Evolutionary conservation across 92 coral and sea anemone genomes (phyloP).

Genomic region (Ricordea florida): DNA sequence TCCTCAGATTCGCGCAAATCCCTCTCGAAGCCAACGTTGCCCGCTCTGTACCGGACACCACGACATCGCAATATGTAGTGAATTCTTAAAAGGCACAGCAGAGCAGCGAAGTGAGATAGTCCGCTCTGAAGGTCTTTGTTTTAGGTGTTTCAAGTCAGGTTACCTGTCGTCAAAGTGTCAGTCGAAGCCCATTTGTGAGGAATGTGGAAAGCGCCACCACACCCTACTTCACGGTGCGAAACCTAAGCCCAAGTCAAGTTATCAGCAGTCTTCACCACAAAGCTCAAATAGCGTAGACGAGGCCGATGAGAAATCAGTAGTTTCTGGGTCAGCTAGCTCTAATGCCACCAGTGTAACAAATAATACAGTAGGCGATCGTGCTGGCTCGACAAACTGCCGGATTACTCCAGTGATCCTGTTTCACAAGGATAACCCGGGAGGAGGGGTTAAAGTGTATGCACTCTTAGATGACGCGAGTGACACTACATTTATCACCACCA

Average conservation of each 20-base stretch:
- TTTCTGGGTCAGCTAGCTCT: neutral
- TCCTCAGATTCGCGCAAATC: neutral
- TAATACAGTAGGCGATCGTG: neutral
- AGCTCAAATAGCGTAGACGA: too few relatives aligned
- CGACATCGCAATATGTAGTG: conserved; percentile 35
- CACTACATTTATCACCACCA: conserved; percentile 53
- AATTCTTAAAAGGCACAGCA: neutral
- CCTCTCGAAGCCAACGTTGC: conserved; percentile 11
- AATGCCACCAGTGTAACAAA: neutral
- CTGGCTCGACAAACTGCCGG: conserved; percentile 4
- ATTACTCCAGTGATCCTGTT: conserved; percentile 45
- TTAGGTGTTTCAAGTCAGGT: conserved; percentile 55
- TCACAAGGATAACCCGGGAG: conserved; percentile 55
- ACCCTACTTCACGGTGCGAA: conserved; percentile 57
- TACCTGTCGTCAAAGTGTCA: conserved; percentile 46
- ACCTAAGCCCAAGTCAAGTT: conserved; percentile 10
- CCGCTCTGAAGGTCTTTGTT: conserved; percentile 46
- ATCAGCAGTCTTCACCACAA: too few relatives aligned
- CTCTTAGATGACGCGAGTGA: conserved; percentile 67
- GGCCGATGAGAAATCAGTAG: neutral
- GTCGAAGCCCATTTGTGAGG: conserved; percentile 37
- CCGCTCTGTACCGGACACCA: conserved; percentile 43
- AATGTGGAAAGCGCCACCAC: conserved; percentile 64
- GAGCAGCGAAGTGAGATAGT: conserved; percentile 34
- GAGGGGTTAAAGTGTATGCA: conserved; percentile 38